Evolutionary conservation across 2,113 vertebrate genomes (phyloP).

Genomic region (Paradoxurus hermaphroditus): DNA sequence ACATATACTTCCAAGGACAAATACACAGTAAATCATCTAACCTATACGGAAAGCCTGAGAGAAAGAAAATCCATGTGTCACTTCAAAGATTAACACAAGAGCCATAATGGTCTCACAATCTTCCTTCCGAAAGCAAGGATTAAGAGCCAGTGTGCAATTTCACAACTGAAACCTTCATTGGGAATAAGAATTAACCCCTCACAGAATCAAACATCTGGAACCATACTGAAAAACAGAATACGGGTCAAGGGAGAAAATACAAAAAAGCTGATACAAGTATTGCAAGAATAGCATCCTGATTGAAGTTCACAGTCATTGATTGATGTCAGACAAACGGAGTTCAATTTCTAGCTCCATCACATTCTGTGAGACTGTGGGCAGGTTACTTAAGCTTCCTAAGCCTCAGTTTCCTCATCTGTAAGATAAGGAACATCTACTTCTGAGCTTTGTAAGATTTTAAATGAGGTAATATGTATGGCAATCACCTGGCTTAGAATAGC

Average conservation of each 20-base stretch:
- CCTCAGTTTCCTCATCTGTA: not conserved
- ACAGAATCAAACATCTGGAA: not conserved
- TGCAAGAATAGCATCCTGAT: not conserved
- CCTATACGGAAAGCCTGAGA: not conserved
- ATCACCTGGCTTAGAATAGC: not conserved
- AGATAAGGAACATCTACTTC: not conserved
- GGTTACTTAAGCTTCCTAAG: not conserved
- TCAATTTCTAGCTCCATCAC: not conserved
- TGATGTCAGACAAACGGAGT: not conserved
- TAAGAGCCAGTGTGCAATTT: not conserved
- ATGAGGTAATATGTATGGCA: not conserved
- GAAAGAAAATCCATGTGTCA: not conserved
- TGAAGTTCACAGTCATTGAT: not conserved
- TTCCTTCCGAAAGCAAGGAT: not conserved
- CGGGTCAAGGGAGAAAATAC: not conserved
- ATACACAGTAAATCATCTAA: not conserved
- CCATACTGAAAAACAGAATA: not conserved
- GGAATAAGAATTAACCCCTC: not conserved
- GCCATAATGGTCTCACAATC: not conserved
- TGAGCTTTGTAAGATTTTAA: not conserved
- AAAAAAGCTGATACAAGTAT: not conserved
- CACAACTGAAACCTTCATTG: not conserved
- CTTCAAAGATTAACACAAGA: not conserved
- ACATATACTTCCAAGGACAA: slow-evolving; percentile 40
- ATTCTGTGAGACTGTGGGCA: not conserved